Base-by-base conservation (phyloP, 2,888 invertebrate species). In the Drosophila leonis region DNA sequence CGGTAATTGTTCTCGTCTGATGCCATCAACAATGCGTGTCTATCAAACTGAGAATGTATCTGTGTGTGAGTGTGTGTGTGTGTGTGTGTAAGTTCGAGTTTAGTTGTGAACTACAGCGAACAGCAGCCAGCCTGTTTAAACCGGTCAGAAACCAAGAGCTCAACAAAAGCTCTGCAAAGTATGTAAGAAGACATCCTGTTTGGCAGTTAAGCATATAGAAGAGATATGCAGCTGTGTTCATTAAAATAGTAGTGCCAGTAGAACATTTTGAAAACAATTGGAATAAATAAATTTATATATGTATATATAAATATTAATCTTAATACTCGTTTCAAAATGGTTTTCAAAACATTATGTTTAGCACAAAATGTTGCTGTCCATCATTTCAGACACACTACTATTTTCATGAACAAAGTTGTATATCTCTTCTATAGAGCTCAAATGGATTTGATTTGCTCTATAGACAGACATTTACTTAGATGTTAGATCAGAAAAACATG, bases 1-100 rank as follows among this genome's bases (percentile, higher is more conserved):
- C 52, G 64, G 80, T 80, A 85, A 88, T 88, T 88, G 85, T 80
- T 68, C 57, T 52, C 62, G 65, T 67, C 73, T 72, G 61, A 69
- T 72, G 69, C 42, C 66, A 74, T 73, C 69, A 69, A 69, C 75
- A 59, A 80, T 76, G 84, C 62, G 73, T 72, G 65, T 72, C 29
- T 46, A n/a, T 56, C 55, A 31, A 31, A 10, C n/a, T 48, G 48
- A 5, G 10, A 29, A 4, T n/a, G 29, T 24, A 48, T 41, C 10
- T 20, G 46, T 29, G 37, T 37, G 41, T 49, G 44, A 37, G 7
- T 10, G 51, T 41, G 9, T 62, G 13, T 57, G 9, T 48, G 46
- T 37, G 24, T 41, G 57, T 56, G 39, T 27, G 1, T n/a, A 41
- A 29, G 37, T 13, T 46, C 15, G 7, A 57, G 42, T 51, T 44